Conservation (phyloP, 37 sponge, comb jelly and placozoan genomes). For the Amphimedon queenslandica region DNA sequence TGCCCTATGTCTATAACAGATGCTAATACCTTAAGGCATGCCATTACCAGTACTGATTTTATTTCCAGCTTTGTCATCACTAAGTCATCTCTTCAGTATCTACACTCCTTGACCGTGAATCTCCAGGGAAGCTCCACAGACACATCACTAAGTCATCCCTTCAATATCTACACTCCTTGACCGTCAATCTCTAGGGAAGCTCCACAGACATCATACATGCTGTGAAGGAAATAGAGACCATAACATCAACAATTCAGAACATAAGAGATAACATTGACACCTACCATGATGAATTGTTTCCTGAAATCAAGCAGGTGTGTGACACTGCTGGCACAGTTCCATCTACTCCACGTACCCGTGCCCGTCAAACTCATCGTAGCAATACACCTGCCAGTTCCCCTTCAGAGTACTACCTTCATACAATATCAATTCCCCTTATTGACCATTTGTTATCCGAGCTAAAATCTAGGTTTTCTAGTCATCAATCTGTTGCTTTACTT, state of each 20-base stretch:
- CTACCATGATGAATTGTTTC: slow-evolving; percentile 39
- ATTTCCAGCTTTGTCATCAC: slow-evolving; percentile 49
- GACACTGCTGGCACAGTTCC: slow-evolving; percentile 11
- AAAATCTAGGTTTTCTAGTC: slow-evolving; percentile 12
- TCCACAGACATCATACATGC: slow-evolving; percentile 52
- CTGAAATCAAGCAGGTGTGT: slow-evolving; percentile 19
- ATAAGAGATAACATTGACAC: slow-evolving; percentile 26
- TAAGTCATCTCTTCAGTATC: slow-evolving; percentile 35
- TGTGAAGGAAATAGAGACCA: slow-evolving; percentile 33
- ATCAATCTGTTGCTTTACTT: slow-evolving; percentile 35
- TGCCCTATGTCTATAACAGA: slow-evolving; percentile 44
- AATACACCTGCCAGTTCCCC: slow-evolving; percentile 25
- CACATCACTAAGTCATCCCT: too few species aligned
- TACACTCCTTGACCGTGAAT: slow-evolving; percentile 30
- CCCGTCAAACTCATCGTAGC: slow-evolving; percentile 18
- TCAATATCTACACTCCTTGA: too few species aligned
- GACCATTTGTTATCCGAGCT: slow-evolving; percentile 35
- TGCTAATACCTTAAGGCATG: slow-evolving; percentile 41
- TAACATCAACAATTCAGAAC: slow-evolving; percentile 18
- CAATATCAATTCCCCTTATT: slow-evolving; percentile 25
- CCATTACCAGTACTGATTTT: slow-evolving; percentile 53
- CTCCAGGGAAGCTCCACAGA: too few species aligned
- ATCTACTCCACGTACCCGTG: slow-evolving; percentile 31
- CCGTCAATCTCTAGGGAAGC: too few species aligned
- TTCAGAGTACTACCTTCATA: slow-evolving; percentile 13